Percentiles rank a stretch among this genome's conserved stretches.
Conservation (phyloP, 2,113 vertebrate genomes). For the Nannospalax galili region DNA sequence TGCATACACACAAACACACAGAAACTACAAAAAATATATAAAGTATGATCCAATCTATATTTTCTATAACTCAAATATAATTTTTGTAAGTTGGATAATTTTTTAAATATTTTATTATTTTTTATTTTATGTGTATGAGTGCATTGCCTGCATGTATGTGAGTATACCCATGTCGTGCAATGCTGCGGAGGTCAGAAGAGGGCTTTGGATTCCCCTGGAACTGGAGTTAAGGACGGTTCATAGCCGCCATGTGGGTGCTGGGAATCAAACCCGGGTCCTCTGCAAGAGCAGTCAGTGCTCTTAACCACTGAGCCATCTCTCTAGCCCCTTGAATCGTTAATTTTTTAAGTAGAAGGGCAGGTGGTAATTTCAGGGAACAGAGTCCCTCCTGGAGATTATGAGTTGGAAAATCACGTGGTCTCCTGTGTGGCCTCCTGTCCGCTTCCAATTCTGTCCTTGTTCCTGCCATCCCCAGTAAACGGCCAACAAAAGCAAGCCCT, state of each 20-base stretch:
- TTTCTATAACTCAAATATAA: background rate
- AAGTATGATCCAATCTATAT: background rate
- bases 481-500: background rate
- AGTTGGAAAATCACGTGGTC: background rate
- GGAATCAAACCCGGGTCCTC: too few relatives aligned
- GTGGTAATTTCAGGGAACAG: background rate
- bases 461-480: background rate
- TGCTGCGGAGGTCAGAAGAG: too few relatives aligned
- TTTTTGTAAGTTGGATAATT: background rate
- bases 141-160: too few relatives aligned
- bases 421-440: background rate
- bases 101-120: too few relatives aligned
- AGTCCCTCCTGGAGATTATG: background rate
- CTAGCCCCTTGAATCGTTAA: too few relatives aligned
- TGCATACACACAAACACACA: background rate
- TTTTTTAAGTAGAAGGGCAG: background rate
- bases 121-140: too few relatives aligned
- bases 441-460: background rate
- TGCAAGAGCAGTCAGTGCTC: too few relatives aligned
- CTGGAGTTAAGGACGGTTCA: too few relatives aligned
- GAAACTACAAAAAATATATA: background rate
- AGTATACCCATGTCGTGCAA: too few relatives aligned
- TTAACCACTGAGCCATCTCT: too few relatives aligned
- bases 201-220: too few relatives aligned
- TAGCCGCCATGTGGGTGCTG: too few relatives aligned